Evolutionary conservation across 1,140 invertebrate species (phyloP).

Genomic region (Idris sp.): DNA sequence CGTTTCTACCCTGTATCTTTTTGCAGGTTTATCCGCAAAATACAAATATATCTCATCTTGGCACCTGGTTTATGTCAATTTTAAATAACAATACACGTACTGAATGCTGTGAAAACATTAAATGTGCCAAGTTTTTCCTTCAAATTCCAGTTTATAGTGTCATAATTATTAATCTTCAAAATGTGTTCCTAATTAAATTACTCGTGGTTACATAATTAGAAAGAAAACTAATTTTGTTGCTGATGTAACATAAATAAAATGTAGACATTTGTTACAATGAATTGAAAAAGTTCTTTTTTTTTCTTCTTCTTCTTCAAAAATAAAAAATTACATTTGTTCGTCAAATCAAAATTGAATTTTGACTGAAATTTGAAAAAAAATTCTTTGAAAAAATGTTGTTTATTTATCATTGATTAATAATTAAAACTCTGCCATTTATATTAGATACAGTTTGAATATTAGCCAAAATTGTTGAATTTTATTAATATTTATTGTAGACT

Average conservation of each 20-base stretch:
- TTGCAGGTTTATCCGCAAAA: slow-evolving; percentile 37
- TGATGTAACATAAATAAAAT: too few species aligned
- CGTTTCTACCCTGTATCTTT: slow-evolving; percentile 45
- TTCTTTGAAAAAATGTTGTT: too few species aligned
- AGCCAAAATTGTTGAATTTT: slow-evolving; percentile 42
- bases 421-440: slow-evolving; percentile 18
- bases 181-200: too few species aligned
- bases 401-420: slow-evolving; percentile 20
- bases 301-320: too few species aligned
- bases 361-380: too few species aligned
- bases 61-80: slow-evolving; percentile 33
- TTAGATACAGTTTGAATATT: slow-evolving; percentile 40
- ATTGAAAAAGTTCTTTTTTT: too few species aligned
- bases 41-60: slow-evolving; percentile 56
- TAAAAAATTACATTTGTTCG: too few species aligned
- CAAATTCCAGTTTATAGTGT: slow-evolving; percentile 1
- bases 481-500: slow-evolving; percentile 44
- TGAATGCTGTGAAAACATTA: slow-evolving; percentile 18
- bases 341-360: too few species aligned
- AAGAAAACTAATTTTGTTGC: too few species aligned
- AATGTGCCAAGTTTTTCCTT: slow-evolving; percentile 28
- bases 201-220: too few species aligned
- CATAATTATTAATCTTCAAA: too few species aligned
- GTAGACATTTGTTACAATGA: too few species aligned
- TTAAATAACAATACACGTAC: slow-evolving; percentile 21